A percentile compares a stretch with the other conserved stretches of the same genome.
Conservation (phyloP, 2,797 vertebrate species). For the Borostomias antarcticus region DNA sequence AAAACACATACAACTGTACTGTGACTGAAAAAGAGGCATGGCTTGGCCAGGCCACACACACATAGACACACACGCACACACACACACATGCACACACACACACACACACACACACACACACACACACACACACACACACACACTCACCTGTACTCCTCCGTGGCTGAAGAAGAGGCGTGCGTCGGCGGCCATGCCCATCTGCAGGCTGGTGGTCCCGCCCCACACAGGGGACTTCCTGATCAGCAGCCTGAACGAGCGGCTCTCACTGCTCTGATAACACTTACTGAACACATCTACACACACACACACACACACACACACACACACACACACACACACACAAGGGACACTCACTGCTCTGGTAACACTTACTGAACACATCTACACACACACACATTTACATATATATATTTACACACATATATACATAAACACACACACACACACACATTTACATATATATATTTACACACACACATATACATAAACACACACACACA, state of each 20-base stretch:
- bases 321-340: too few relatives aligned
- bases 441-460: background rate
- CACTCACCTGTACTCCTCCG: conserved; percentile 87
- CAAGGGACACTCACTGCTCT: conserved; percentile 81
- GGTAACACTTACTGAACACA: conserved; percentile 84
- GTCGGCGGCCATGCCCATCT: conserved; percentile 83
- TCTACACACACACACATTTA: conserved; percentile 51
- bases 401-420: background rate
- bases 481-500: too few relatives aligned
- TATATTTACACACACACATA: too few relatives aligned
- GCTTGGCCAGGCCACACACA: background rate
- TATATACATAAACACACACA: background rate
- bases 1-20: too few relatives aligned
- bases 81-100: background rate
- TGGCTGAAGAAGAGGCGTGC: conserved; percentile 88
- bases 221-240: conserved; percentile 77
- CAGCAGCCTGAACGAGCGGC: conserved; percentile 82
- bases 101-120: background rate
- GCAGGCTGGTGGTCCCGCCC: conserved; percentile 83
- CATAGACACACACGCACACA: background rate
- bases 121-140: background rate
- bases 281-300: too few relatives aligned
- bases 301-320: too few relatives aligned
- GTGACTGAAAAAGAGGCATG: background rate
- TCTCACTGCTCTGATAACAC: too few relatives aligned